Evolutionary conservation across 2,888 invertebrate genomes (phyloP).

Genomic region (Drosophila siamana): DNA sequence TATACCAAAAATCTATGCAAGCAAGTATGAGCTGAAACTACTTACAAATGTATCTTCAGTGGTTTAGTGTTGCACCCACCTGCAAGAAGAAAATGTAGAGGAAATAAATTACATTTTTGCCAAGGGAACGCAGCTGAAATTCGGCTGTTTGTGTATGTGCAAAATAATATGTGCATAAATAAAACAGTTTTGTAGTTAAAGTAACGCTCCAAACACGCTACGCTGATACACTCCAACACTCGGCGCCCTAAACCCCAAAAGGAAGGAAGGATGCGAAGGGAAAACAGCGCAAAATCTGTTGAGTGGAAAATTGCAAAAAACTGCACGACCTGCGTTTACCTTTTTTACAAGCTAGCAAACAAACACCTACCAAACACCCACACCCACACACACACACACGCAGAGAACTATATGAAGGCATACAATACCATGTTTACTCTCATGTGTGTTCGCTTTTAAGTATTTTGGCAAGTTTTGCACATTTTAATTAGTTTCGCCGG

Average conservation of each 20-base stretch:
- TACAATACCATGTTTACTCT: background rate
- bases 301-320: conserved; percentile 78
- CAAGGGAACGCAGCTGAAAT: conserved; percentile 19
- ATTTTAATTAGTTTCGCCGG: conserved; percentile 75
- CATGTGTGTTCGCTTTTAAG: conserved; percentile 58
- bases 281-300: conserved; percentile 54
- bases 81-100: conserved; percentile 9
- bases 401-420: background rate
- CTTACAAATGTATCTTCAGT: conserved; percentile 12
- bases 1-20: background rate
- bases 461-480: conserved; percentile 76
- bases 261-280: conserved; percentile 7
- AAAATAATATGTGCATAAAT: conserved; percentile 62
- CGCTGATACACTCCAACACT: background rate
- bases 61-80: conserved; percentile 20
- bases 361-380: conserved; percentile 23
- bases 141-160: conserved; percentile 19
- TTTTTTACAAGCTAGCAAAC: conserved; percentile 37
- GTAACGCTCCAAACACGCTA: conserved; percentile 34
- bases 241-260: conserved; percentile 8
- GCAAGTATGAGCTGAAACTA: conserved; percentile 4
- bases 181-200: conserved; percentile 53
- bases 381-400: no score
- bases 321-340: conserved; percentile 64
- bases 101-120: conserved; percentile 49